Base-by-base conservation (phyloP, 92 coral and sea anemone genomes). In the Siderastrea radians region DNA sequence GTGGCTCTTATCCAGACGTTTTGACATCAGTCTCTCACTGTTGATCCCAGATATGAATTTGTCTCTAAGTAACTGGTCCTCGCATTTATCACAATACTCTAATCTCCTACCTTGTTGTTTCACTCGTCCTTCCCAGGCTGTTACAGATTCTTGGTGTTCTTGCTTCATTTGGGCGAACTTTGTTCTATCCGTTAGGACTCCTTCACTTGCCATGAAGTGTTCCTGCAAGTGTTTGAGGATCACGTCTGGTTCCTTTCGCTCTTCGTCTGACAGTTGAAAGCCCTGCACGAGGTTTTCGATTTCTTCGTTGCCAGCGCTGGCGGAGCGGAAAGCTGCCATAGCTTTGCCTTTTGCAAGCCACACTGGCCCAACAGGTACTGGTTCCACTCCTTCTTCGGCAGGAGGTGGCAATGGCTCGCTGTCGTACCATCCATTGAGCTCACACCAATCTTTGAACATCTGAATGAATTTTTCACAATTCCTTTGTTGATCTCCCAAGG, bases 241-340 rank as follows among this genome's bases (percentile, higher is more conserved):
- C 46, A 55, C 19, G 38, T 75, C 77, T 50, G 75, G 79, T 77
- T 89, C 80, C 59, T 82, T 89, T 70, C 58, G 79, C 19, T 68
- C 83, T 44, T 72, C 88, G 0, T 84, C 66, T 89, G 87, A 72
- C 26, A 88, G 87, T 65, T 88, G 84, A 72, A 88, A 84, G 70
- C 91, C 87, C 12, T 73, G 87, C 59, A 88, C 76, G 54, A 65
- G 87, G n/a, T 88, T 88, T 74, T 80, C 82, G 68, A 81, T 75
- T 69, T 88, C 87, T 70, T 88, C 65, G 67, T 88, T 82, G 53
- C 91, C 87, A 88, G 78, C 86, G 52, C 81, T 82, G 79, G 91
- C 87, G 38, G 91, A 88, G 45, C 87, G 83, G 68, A 81, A 76
- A 88, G 87, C 91, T 81, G 82, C 90, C 90, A 59, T 64, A 77